Conservation (phyloP, 1,140 invertebrate species). For the Orchestia grillus region DNA sequence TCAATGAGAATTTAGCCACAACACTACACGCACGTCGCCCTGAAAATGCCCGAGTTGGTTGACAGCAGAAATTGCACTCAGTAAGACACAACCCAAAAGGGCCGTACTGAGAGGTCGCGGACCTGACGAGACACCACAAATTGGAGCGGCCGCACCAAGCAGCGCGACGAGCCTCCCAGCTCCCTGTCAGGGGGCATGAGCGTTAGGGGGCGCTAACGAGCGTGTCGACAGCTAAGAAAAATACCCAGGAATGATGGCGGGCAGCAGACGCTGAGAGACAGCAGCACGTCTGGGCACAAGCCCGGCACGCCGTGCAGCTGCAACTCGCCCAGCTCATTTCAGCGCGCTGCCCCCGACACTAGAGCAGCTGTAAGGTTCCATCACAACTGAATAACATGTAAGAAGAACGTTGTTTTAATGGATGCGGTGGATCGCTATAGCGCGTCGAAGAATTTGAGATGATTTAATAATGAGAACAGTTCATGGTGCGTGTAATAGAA, state of each 20-base stretch:
- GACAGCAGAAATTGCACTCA: too few relatives aligned
- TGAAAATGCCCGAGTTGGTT: too few relatives aligned
- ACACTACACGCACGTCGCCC: too few relatives aligned
- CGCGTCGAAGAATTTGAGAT: too few relatives aligned
- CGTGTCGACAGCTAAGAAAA: conserved; percentile 33
- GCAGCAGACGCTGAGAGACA: neutral
- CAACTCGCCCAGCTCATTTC: neutral
- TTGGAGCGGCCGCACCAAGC: neutral
- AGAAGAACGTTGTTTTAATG: too few relatives aligned
- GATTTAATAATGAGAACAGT: too few relatives aligned
- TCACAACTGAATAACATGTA: too few relatives aligned
- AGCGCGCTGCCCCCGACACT: neutral
- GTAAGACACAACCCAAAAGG: too few relatives aligned
- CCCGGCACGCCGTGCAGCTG: neutral
- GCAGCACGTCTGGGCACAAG: neutral
- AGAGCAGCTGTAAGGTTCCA: too few relatives aligned
- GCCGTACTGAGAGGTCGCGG: too few relatives aligned
- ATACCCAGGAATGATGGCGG: neutral
- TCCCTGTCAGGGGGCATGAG: neutral
- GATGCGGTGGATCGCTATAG: too few relatives aligned
- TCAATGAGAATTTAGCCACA: neutral
- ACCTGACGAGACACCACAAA: neutral
- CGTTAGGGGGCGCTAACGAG: conserved; percentile 49
- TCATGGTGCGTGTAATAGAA: too few relatives aligned
- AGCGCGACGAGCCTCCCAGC: neutral